These are phyloP conservation scores for Elachura formosa DNA, from an alignment of 2,113 vertebrate genomes.

Conservation along the genomic window DNA sequence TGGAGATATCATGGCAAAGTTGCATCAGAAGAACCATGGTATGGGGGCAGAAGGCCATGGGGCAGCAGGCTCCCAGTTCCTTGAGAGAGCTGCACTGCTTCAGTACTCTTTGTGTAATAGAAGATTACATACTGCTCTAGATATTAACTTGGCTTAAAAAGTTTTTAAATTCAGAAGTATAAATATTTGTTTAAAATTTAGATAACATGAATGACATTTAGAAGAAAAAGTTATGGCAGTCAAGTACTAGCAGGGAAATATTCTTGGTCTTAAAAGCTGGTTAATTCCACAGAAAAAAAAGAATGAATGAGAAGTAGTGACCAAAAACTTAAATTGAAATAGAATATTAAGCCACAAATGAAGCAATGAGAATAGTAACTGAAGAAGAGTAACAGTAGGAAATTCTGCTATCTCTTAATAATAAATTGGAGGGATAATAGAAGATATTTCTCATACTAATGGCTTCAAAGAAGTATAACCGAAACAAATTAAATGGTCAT, in stretches of 20 bases:
- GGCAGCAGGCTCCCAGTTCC: background rate
- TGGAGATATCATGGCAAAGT: background rate
- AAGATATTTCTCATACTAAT: background rate
- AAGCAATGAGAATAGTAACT: background rate
- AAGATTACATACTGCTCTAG: background rate
- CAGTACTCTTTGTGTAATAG: background rate
- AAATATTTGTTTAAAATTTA: background rate
- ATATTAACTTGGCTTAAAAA: background rate
- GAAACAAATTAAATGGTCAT: fast-evolving
- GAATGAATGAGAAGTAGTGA: background rate
- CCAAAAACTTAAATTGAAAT: background rate
- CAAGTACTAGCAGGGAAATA: background rate
- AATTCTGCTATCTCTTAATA: background rate
- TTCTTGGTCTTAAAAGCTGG: background rate
- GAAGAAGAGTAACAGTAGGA: background rate
- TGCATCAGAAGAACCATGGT: background rate
- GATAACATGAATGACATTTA: background rate
- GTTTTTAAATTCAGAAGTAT: background rate
- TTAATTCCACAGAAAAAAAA: background rate
- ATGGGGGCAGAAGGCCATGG: background rate
- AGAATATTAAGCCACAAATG: background rate
- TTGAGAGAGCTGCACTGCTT: background rate
- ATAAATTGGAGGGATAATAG: background rate
- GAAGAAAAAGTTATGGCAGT: background rate
- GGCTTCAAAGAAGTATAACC: background rate